Evolutionary conservation across 1,140 invertebrate species (phyloP).

Genomic region (Euura saliciscinereae): DNA sequence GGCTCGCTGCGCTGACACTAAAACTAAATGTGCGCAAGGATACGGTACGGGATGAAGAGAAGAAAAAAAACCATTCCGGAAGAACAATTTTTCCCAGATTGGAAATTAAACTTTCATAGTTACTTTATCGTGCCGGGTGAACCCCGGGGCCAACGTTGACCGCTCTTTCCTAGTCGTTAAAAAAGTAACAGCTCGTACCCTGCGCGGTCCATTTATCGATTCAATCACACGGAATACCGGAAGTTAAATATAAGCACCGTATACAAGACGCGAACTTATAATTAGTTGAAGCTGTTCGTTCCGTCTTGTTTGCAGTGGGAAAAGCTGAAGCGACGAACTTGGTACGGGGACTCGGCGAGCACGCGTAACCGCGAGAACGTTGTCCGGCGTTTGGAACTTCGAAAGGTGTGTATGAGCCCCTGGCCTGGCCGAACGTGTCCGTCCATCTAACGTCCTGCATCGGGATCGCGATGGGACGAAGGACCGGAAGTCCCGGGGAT

Average conservation of each 20-base stretch:
- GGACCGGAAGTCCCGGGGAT: too few species aligned
- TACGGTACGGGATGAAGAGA: neutral
- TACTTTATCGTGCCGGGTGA: neutral
- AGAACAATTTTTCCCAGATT: conserved; percentile 28
- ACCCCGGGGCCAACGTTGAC: neutral
- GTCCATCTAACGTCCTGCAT: too few species aligned
- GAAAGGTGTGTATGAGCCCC: conserved; percentile 25
- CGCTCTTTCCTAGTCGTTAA: neutral
- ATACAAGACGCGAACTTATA: too few species aligned
- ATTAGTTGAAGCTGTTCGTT: conserved; percentile 21
- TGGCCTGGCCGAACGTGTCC: too few species aligned
- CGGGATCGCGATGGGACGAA: too few species aligned
- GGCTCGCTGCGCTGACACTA: neutral
- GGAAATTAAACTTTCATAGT: conserved; percentile 36
- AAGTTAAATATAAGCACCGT: too few species aligned
- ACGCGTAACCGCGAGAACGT: conserved; percentile 37
- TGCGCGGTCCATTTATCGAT: neutral
- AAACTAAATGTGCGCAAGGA: neutral
- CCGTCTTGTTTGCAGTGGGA: conserved; percentile 43
- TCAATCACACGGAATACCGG: neutral
- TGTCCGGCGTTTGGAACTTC: conserved; percentile 23
- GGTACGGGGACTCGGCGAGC: conserved; percentile 41
- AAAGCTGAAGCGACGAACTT: conserved; percentile 38
- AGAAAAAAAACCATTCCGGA: too few species aligned
- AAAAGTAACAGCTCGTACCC: neutral